Conservation (phyloP, 1,140 invertebrate species). For the Caerostris darwini region DNA sequence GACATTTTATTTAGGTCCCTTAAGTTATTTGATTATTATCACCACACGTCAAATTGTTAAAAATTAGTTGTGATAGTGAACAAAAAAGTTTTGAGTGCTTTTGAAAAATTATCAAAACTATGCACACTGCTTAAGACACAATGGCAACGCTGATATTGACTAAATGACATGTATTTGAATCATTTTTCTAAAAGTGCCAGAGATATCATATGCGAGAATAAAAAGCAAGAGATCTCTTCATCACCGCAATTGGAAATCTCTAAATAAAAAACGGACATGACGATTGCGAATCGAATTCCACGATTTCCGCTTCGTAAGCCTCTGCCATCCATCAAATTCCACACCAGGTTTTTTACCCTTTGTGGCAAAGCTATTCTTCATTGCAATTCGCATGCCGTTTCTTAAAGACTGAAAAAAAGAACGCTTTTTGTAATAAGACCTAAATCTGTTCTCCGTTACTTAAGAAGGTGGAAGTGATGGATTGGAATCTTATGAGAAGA, state of each 20-base stretch:
- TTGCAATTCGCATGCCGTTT: fast-evolving
- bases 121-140: neutral
- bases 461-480: neutral
- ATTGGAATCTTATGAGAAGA: neutral
- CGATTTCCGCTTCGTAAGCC: neutral
- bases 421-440: neutral
- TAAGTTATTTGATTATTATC: too few species aligned
- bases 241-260: neutral
- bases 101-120: too few species aligned
- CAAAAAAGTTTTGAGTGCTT: too few species aligned
- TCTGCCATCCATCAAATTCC: neutral
- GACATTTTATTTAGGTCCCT: too few species aligned
- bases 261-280: too few species aligned
- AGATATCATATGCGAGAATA: too few species aligned
- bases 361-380: neutral
- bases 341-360: neutral
- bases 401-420: neutral
- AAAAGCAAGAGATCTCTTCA: neutral
- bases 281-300: neutral
- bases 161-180: neutral
- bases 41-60: too few species aligned
- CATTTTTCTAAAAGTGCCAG: neutral
- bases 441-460: neutral
- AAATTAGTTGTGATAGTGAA: too few species aligned
- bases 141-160: neutral